Percentiles rank a stretch among this genome's conserved stretches.
Conservation (phyloP, 2,113 vertebrate genomes). For the Labrus mixtus region DNA sequence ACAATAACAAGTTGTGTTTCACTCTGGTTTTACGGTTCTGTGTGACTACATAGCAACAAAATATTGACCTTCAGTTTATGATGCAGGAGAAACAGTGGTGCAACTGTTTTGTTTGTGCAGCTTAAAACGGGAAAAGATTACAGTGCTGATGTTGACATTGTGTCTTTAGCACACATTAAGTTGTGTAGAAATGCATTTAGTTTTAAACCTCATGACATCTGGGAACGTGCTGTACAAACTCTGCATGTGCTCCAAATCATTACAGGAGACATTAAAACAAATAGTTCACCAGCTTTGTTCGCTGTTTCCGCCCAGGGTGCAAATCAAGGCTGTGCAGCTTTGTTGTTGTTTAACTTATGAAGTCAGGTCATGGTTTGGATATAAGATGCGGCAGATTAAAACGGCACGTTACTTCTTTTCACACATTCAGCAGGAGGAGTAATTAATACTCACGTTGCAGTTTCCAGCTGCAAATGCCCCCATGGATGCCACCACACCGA, state of each 20-base stretch:
- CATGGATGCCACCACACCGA: conserved; percentile 72
- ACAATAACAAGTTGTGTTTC: not conserved
- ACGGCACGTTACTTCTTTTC: not conserved
- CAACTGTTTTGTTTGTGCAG: not conserved
- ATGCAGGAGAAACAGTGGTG: not conserved
- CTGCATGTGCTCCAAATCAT: conserved; percentile 11
- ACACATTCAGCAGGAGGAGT: not conserved
- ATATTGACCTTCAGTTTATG: not conserved
- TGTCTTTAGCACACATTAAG: too few relatives aligned
- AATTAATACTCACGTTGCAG: conserved; percentile 81
- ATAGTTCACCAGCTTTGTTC: conserved; percentile 45
- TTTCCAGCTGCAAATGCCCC: conserved; percentile 83
- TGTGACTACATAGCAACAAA: not conserved
- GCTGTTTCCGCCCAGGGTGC: conserved; percentile 9
- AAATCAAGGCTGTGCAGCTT: conserved; percentile 8
- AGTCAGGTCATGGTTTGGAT: not conserved
- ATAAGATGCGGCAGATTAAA: not conserved
- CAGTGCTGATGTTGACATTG: not conserved
- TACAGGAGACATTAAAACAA: conserved; percentile 17
- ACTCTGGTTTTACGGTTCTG: not conserved
- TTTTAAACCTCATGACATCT: not conserved
- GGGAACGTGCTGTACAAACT: not conserved
- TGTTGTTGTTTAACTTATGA: conserved; percentile 5
- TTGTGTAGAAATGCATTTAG: too few relatives aligned
- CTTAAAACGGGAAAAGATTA: not conserved